A percentile compares a stretch with the other conserved stretches of the same genome.
These are phyloP conservation scores for Alitta virens DNA, from an alignment of 2,888 invertebrate species.

Conservation along the genomic window DNA sequence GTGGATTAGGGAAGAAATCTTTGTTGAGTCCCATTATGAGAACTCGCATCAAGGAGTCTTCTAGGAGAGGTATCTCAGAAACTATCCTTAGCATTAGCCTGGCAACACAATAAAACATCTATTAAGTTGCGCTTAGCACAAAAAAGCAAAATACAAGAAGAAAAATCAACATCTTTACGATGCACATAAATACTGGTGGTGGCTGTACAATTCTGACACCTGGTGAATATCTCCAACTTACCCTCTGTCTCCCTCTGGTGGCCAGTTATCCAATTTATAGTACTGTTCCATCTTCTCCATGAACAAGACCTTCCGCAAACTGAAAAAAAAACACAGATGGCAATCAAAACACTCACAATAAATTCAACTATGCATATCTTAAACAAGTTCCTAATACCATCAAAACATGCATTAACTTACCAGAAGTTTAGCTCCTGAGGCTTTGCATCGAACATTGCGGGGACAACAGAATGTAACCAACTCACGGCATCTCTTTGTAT, in stretches of 20 bases:
- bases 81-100: conserved; percentile 67
- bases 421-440: conserved; percentile 71
- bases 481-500: conserved; percentile 83
- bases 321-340: conserved; percentile 29
- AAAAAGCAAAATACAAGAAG: background rate
- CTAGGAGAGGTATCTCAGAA: conserved; percentile 81
- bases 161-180: too few relatives aligned
- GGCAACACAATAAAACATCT: conserved; percentile 1
- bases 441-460: conserved; percentile 71
- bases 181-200: too few relatives aligned
- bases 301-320: conserved; percentile 58
- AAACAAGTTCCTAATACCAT: too few relatives aligned
- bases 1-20: conserved; percentile 68
- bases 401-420: conserved; percentile 32
- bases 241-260: conserved; percentile 81
- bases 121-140: background rate
- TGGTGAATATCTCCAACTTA: too few relatives aligned
- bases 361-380: too few relatives aligned
- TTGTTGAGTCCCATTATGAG: conserved; percentile 78
- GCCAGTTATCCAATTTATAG: conserved; percentile 68
- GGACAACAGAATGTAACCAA: conserved; percentile 83
- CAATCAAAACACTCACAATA: too few relatives aligned
- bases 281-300: conserved; percentile 54
- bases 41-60: conserved; percentile 79
- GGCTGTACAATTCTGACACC: too few relatives aligned